Conservation (phyloP, 2,797 vertebrate genomes). For the Eleutherodactylus coqui region DNA sequence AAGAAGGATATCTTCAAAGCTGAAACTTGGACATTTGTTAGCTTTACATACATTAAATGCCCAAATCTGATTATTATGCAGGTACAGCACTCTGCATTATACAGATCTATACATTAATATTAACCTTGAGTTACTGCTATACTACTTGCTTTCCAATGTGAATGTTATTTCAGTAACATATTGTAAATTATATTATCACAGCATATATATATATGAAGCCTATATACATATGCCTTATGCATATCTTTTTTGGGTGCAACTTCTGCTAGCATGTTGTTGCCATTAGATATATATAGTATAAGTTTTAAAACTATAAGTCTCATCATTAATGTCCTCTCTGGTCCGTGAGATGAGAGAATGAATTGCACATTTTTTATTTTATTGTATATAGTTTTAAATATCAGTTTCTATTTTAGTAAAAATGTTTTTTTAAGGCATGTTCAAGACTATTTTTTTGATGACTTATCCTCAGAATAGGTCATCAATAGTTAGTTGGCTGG, state of each 20-base stretch:
- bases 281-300: background rate
- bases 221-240: background rate
- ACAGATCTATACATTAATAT: background rate
- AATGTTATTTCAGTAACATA: constrained; percentile 16
- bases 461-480: too few relatives aligned
- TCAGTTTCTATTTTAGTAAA: too few relatives aligned
- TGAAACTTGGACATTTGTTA: background rate
- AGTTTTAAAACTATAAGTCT: too few relatives aligned
- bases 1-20: background rate
- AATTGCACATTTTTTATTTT: too few relatives aligned
- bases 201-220: background rate
- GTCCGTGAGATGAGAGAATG: too few relatives aligned
- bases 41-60: background rate
- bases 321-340: too few relatives aligned
- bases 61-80: background rate
- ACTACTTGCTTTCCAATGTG: background rate
- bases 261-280: background rate
- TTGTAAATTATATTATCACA: background rate
- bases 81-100: background rate
- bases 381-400: too few relatives aligned
- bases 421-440: too few relatives aligned
- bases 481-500: too few relatives aligned
- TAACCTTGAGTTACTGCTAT: background rate
- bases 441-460: too few relatives aligned
- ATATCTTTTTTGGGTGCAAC: background rate